phyloP scores from a whole-genome alignment of 2,797 vertebrate genomes.

The Sparus aurata region DNA sequence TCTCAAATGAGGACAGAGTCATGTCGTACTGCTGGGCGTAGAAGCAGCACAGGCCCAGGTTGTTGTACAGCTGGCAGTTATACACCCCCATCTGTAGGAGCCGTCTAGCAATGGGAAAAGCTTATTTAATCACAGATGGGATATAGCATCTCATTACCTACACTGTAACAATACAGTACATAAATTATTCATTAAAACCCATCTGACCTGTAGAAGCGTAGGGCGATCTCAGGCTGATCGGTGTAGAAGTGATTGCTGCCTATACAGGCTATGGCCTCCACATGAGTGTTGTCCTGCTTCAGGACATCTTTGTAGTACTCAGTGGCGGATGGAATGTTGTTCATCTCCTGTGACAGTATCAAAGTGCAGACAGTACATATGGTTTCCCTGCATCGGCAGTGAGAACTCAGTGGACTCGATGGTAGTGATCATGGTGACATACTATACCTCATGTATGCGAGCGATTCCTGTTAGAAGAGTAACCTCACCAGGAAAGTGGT shows the following conservation, averaged over 20 bases:
- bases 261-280: constrained; percentile 97
- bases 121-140: constrained; percentile 25
- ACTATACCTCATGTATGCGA: constrained; percentile 93
- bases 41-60: constrained; percentile 98
- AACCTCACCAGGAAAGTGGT: constrained; percentile 96
- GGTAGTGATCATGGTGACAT: constrained; percentile 26
- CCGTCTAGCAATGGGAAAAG: constrained; percentile 83
- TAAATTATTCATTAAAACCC: neutral
- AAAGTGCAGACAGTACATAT: constrained; percentile 7
- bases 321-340: constrained; percentile 91
- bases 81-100: constrained; percentile 98
- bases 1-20: constrained; percentile 96
- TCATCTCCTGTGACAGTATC: constrained; percentile 91
- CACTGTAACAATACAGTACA: constrained; percentile 8
- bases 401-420: neutral
- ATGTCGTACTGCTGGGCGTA: constrained; percentile 99
- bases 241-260: constrained; percentile 99
- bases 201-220: constrained; percentile 95
- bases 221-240: constrained; percentile 96
- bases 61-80: constrained; percentile 98
- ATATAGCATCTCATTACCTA: constrained; percentile 1
- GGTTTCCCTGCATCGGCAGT: neutral
- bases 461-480: constrained; percentile 95
- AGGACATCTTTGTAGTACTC: constrained; percentile 97
- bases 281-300: constrained; percentile 97